Evolutionary conservation across 2,113 vertebrate species (phyloP), one percentile per base, ranked within the genome.

Genomic region (Lycocorax pyrrhopterus): DNA sequence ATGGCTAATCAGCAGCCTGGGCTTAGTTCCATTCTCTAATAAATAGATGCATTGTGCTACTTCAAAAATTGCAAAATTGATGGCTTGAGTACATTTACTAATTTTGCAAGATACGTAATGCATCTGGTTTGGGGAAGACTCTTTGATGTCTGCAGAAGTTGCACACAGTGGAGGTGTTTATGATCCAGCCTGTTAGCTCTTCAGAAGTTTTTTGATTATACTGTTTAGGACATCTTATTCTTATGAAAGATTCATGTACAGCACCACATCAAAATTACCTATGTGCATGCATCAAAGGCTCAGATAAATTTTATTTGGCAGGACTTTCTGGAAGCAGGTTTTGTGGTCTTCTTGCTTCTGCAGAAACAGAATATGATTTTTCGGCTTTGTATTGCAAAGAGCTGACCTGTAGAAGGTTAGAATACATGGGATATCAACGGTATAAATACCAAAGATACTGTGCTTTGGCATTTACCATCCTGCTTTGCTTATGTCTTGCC

Each of bases 11-110:
- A 82, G 82, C 88, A 89, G 88, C 64, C 60, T 93, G 92, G 87
- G 92, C 88, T 90, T 90, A 69, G 60, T 92, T 94, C 93, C 92
- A 76, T 90, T 94, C 69, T 68, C 62, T 94, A 87, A 92, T 94
- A 95, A 96, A 93, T 49, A 78, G 92, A 76, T 94, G 68, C 59
- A 93, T 93, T 58, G 67, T 94, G 62, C 81, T 84, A 23, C 78
- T 69, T 80, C 20, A 87, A 62, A 87, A 95, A 84, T 87, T 89
- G 17, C 87, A 93, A 94, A 95, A 94, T 84, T 77, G 71, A 87
- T 91, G 96, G 90, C 90, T 96, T 90, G 41, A 64, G 62, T 87
- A 76, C 74, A 47, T 87, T 96, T 94, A 84, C 51, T 91, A 49
- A 79, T 95, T 93, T 95, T 96, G 87, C 56, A 72, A 83, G 66